phyloP scores from a whole-genome alignment of 1,140 invertebrate genomes.

The Dendrolimus kikuchii region DNA sequence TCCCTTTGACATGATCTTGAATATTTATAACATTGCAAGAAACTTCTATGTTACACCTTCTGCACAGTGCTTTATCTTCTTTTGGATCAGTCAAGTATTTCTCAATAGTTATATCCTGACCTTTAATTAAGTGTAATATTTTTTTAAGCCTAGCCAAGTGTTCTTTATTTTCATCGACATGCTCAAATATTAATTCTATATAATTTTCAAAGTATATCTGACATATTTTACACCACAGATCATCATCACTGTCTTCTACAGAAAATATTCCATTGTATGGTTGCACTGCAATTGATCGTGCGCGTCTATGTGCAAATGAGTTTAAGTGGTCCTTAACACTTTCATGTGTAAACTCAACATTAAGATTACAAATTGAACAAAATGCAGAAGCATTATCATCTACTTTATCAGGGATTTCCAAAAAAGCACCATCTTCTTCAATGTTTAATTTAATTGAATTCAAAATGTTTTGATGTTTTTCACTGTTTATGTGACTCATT shows the following conservation, averaged over 20 bases:
- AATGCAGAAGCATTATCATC: constrained; percentile 11
- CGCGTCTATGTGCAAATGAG: constrained; percentile 20
- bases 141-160: constrained; percentile 22
- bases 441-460: constrained; percentile 17
- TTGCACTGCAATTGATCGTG: constrained; percentile 30
- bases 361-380: constrained; percentile 25
- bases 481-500: constrained; percentile 16
- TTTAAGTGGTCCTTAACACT: constrained; percentile 8
- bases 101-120: constrained; percentile 31
- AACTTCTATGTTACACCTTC: constrained; percentile 26
- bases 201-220: constrained; percentile 20
- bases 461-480: constrained; percentile 12
- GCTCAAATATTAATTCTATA: constrained; percentile 36
- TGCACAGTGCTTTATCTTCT: constrained; percentile 34
- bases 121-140: constrained; percentile 25
- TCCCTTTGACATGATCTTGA: constrained; percentile 29
- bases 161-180: constrained; percentile 30
- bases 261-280: constrained; percentile 37
- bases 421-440: constrained; percentile 26
- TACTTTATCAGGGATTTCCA: constrained; percentile 20
- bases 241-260: constrained; percentile 22
- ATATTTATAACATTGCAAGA: constrained; percentile 34
- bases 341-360: constrained; percentile 6
- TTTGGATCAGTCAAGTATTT: constrained; percentile 25
- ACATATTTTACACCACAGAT: constrained; percentile 31